Evolutionary conservation across 92 coral and sea anemone species (phyloP).

Genomic region (Pocillopora meandrina): DNA sequence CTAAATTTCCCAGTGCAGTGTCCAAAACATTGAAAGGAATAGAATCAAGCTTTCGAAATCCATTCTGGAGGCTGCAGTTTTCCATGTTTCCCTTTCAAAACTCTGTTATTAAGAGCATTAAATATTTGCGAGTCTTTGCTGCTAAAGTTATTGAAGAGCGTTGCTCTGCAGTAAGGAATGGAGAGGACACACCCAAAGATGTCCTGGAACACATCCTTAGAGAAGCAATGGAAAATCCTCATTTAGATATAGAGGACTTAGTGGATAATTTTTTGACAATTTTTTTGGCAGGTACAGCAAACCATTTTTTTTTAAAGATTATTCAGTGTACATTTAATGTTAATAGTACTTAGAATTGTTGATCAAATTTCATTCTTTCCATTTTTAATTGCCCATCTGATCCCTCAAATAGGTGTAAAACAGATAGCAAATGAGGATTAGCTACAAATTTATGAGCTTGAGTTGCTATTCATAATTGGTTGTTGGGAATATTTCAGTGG

Average conservation of each 20-base stretch:
- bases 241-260: conserved; percentile 60
- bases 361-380: too few species aligned
- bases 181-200: conserved; percentile 54
- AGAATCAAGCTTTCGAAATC: conserved; percentile 17
- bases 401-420: too few species aligned
- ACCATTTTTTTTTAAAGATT: too few species aligned
- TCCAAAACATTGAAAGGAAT: conserved; percentile 34
- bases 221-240: conserved; percentile 30
- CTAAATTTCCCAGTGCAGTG: conserved; percentile 37
- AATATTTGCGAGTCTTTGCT: conserved; percentile 43
- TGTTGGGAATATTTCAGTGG: too few species aligned
- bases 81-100: conserved; percentile 36
- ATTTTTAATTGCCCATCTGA: too few species aligned
- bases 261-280: conserved; percentile 69
- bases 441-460: too few species aligned
- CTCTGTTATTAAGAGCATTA: conserved; percentile 10
- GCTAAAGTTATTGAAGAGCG: conserved; percentile 22
- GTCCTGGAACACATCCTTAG: conserved; percentile 54
- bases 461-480: too few species aligned
- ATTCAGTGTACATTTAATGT: too few species aligned
- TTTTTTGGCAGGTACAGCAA: conserved; percentile 64
- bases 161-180: conserved; percentile 18
- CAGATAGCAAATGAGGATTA: too few species aligned
- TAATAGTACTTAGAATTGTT: too few species aligned
- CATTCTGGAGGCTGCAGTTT: conserved; percentile 40